phyloP scores from a whole-genome alignment of 2,797 vertebrate species.

The Tokudaia tokunoshimensis region DNA sequence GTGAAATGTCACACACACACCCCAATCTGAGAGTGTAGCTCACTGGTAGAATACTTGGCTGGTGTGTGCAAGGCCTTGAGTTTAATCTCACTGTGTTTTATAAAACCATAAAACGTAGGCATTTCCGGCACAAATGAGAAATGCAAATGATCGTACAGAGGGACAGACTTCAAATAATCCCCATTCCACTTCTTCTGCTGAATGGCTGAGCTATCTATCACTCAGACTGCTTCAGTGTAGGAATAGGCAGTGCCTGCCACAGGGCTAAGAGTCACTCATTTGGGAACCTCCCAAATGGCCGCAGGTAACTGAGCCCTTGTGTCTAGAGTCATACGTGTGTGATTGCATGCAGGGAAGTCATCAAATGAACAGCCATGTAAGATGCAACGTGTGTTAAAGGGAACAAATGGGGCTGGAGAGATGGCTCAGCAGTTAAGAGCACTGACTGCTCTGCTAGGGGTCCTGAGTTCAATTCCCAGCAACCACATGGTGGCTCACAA shows the following conservation, averaged over 20 bases:
- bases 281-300: constrained; percentile 29
- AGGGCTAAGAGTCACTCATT: not conserved
- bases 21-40: not conserved
- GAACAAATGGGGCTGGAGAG: not conserved
- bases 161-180: not conserved
- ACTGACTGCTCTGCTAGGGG: no score
- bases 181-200: not conserved
- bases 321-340: not conserved
- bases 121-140: constrained; percentile 26
- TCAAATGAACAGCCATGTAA: not conserved
- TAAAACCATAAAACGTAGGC: not conserved
- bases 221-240: not conserved
- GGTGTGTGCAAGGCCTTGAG: not conserved
- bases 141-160: not conserved
- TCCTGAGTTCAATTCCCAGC: no score
- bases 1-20: constrained; percentile 15
- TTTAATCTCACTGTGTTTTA: not conserved
- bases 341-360: not conserved
- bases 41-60: not conserved
- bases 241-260: not conserved
- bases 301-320: not conserved
- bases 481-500: no score
- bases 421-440: no score
- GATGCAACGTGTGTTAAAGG: not conserved
- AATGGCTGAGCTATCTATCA: not conserved